Conservation (phyloP, 2,797 vertebrate genomes). For the Propithecus perrieri region DNA sequence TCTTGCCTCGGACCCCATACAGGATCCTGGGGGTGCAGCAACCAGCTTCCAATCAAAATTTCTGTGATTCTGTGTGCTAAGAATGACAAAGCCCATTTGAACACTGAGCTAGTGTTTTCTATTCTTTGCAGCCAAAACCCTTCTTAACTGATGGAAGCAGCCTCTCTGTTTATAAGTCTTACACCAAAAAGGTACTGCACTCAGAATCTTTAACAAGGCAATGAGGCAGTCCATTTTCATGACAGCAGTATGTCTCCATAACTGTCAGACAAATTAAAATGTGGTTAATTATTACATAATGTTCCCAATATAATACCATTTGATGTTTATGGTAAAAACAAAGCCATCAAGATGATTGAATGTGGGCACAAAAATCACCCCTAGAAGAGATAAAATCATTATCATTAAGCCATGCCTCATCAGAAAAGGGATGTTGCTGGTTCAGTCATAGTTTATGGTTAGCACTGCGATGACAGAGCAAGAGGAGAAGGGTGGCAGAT, state of each 20-base stretch:
- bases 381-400: conserved; percentile 61
- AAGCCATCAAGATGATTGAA: conserved; percentile 65
- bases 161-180: background rate
- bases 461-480: background rate
- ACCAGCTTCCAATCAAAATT: background rate
- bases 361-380: conserved; percentile 15
- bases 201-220: background rate
- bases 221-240: background rate
- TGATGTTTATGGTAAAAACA: conserved; percentile 53
- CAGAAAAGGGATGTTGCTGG: background rate
- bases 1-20: background rate
- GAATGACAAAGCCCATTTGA: background rate
- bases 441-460: background rate
- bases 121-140: background rate
- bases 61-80: background rate
- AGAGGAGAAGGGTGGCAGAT: background rate
- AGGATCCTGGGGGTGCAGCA: background rate
- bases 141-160: background rate
- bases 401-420: conserved; percentile 57
- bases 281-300: conserved; percentile 61
- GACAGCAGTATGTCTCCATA: background rate
- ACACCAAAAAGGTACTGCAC: background rate
- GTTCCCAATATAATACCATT: conserved; percentile 34
- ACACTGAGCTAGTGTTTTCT: background rate
- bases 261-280: conserved; percentile 65